Evolutionary conservation across 2,113 vertebrate species (phyloP), one percentile per base, ranked within the genome.

Genomic region (Triplophysa siluroides): DNA sequence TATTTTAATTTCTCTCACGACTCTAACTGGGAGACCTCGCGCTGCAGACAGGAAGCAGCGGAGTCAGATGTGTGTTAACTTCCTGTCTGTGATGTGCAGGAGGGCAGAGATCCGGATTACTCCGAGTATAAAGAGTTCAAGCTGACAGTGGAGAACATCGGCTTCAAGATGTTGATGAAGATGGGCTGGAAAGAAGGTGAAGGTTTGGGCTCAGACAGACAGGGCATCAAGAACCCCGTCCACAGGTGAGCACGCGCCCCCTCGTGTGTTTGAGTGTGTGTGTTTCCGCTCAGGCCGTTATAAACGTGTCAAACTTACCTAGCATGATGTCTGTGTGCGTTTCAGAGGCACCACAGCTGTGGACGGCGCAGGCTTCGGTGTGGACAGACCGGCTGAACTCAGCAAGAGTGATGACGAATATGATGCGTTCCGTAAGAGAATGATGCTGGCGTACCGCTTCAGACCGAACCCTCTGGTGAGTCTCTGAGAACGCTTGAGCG

Each of bases 131-230:
- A 99, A 86, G 98, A 99, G 84, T 99, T 99, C 90, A 99, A 98
- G 85, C 88, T 99, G 91, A 99, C 98, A 0, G 96, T 99, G 87
- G 98, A 99, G 86, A 99, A 99, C 91, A 96, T 99, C 0, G 98
- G 98, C 76, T 99, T 98, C 90, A 94, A 96, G 78, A 99, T 99
- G 98, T 92, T 99, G 26, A 97, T 99, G 97, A 99, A 99, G 88
- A 99, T 99, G 98, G 98, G 98, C 83, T 99, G 98, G 98, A 98
- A 97, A 86, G 98, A 99, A 78, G 98, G 98, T 0, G 97, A 99
- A 0, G 98, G 98, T 0, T 92, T 99, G 3, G 98, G 98, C 33
- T 94, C 93, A 0, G 98, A 98, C 0, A 94, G 96, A 38, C 95
- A 98, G 85, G 98, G 98, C 70, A 99, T 99, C 90, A 98, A 95